phyloP scores from a whole-genome alignment of 2,113 vertebrate species.

The Nestor notabilis region DNA sequence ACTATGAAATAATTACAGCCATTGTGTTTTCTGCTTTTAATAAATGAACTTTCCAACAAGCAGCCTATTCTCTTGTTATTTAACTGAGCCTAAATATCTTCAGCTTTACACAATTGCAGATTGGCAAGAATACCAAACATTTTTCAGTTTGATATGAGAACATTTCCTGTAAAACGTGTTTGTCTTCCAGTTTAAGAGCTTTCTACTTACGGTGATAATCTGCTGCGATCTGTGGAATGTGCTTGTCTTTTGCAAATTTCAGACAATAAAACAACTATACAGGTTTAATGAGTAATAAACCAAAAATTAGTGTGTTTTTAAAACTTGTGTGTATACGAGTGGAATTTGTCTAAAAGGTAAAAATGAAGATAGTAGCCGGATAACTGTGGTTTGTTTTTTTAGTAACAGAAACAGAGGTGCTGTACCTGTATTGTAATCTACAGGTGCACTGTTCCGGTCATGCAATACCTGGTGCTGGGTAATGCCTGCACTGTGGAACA shows the following conservation, averaged over 20 bases:
- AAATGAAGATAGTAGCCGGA: neutral
- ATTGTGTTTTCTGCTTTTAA: conserved; percentile 1
- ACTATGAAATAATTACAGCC: neutral
- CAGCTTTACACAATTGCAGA: conserved; percentile 12
- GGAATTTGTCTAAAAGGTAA: neutral
- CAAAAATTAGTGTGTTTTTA: neutral
- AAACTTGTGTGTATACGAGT: neutral
- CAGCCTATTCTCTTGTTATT: conserved; percentile 1
- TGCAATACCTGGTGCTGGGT: neutral
- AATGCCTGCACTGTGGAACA: neutral
- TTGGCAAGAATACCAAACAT: conserved; percentile 51
- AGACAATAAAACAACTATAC: conserved; percentile 18
- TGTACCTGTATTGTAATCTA: neutral
- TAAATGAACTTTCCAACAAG: conserved; percentile 21
- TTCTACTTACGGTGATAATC: conserved; percentile 21
- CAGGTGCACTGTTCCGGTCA: neutral
- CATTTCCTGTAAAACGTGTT: conserved; percentile 52
- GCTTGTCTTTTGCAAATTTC: neutral
- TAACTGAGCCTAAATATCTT: conserved; percentile 17
- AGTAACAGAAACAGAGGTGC: neutral
- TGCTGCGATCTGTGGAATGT: conserved; percentile 47
- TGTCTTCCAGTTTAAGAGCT: conserved; percentile 4
- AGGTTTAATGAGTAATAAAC: neutral
- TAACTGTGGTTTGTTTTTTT: neutral
- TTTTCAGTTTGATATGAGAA: conserved; percentile 56